Evolutionary conservation across 2,113 vertebrate species (phyloP), one percentile per base, ranked within the genome.

Genomic region (Cephalopterus ornatus): DNA sequence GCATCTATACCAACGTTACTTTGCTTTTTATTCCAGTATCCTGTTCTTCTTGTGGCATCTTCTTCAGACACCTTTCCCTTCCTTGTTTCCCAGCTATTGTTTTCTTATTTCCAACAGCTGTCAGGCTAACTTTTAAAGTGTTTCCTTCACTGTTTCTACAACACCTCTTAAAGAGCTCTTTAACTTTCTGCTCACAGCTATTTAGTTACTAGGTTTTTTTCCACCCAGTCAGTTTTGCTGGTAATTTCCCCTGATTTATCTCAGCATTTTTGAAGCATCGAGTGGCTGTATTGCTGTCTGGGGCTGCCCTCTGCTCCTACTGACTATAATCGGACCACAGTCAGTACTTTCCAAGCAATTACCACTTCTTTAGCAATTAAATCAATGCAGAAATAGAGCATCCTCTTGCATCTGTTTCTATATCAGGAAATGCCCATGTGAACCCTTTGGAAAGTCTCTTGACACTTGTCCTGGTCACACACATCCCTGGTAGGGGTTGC

Each of bases 311-410:
- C 68, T 59, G 35, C 94, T 75, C 22, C 1, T 20, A 5, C 14
- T 0, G 61, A 13, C 50, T n/a, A 1, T 56, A 55, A 75, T 26
- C 52, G 2, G 71, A 24, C 56, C 14, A 4, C 4, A 2, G 66
- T 41, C 66, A 15, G 71, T 59, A 17, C 67, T 92, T 63, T 71
- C 71, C 58, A 42, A 37, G 84, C 72, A 85, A 63, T 88, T 82
- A 71, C 52, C 71, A 5, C 79, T 85, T 79, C 66, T 88, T 75
- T n/a, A 79, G 92, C 71, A 71, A 81, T 91, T 96, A 80, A 84
- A 73, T 80, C 37, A 5, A 8, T 42, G 65, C 63, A 77, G 80
- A 37, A 23, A 15, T 6, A 27, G n/a, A 65, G 18, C 52, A 37
- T 32, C 83, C 42, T 79, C 56, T 67, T 67, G 79, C 30, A 37